Conservation (phyloP, 1,140 invertebrate genomes). For the Phymastichus coffea region DNA sequence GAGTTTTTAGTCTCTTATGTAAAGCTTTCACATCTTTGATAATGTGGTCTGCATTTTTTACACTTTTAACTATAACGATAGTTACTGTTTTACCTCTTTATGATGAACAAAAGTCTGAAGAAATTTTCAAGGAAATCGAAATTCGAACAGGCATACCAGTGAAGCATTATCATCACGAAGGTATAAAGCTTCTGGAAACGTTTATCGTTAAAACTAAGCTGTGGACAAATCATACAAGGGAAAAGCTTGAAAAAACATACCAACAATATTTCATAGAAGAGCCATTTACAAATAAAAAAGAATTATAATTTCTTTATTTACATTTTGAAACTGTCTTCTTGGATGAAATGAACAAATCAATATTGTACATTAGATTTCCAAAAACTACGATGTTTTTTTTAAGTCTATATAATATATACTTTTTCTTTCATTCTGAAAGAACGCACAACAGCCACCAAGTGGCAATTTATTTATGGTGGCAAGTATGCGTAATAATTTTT, state of each 20-base stretch:
- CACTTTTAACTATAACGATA: constrained; percentile 19
- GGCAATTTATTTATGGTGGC: too few species aligned
- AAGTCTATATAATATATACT: too few species aligned
- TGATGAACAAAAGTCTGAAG: constrained; percentile 31
- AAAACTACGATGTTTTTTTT: neutral
- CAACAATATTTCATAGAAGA: constrained; percentile 25
- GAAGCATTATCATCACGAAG: constrained; percentile 36
- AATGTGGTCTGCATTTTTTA: constrained; percentile 32
- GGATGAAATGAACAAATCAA: neutral
- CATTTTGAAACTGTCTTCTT: too few species aligned
- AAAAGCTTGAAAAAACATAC: constrained; percentile 33
- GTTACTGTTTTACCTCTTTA: constrained; percentile 36
- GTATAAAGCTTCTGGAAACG: constrained; percentile 27
- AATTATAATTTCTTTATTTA: neutral
- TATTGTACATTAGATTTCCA: too few species aligned
- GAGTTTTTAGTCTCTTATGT: constrained; percentile 22
- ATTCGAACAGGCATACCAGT: constrained; percentile 37
- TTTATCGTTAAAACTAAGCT: constrained; percentile 17
- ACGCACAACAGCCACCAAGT: constrained; percentile 17
- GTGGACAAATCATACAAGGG: constrained; percentile 28
- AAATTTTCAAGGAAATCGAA: constrained; percentile 37
- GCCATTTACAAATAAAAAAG: too few species aligned
- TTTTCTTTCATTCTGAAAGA: constrained; percentile 24
- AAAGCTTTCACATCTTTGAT: constrained; percentile 27
- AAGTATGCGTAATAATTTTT: too few species aligned